Percentiles rank a stretch among this genome's conserved stretches.
phyloP scores from a whole-genome alignment of 2,113 vertebrate species.

The Cynopterus brachyotis region DNA sequence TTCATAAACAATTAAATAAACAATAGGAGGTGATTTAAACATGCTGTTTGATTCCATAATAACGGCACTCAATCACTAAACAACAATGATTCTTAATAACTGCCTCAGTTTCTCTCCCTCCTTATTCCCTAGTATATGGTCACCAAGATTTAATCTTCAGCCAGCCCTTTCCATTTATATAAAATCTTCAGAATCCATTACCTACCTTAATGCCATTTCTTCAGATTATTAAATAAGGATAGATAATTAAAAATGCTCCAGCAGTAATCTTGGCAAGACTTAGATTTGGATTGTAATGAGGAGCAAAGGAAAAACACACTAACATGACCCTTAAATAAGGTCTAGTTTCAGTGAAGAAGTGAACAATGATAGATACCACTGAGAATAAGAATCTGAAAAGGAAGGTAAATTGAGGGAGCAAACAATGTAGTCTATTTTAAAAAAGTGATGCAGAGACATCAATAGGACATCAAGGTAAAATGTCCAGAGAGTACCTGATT shows the following conservation, averaged over 20 bases:
- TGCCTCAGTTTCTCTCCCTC: background rate
- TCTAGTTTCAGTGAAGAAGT: background rate
- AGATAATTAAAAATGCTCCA: background rate
- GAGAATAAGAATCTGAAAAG: background rate
- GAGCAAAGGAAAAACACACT: background rate
- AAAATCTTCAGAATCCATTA: background rate
- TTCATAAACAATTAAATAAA: background rate
- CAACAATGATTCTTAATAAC: background rate
- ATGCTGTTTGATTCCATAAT: background rate
- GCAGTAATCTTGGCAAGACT: background rate
- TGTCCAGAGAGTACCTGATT: background rate
- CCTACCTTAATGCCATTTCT: background rate
- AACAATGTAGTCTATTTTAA: background rate
- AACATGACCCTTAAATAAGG: background rate
- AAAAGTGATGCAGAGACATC: background rate
- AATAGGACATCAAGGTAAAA: background rate
- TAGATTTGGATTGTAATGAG: background rate
- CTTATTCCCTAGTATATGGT: background rate
- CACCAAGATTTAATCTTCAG: background rate
- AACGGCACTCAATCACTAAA: background rate
- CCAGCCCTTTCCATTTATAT: background rate
- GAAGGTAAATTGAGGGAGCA: background rate
- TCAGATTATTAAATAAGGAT: background rate
- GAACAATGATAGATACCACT: background rate
- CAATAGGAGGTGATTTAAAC: background rate